phyloP scores from a whole-genome alignment of 2,888 invertebrate species.

The Phania funesta region DNA sequence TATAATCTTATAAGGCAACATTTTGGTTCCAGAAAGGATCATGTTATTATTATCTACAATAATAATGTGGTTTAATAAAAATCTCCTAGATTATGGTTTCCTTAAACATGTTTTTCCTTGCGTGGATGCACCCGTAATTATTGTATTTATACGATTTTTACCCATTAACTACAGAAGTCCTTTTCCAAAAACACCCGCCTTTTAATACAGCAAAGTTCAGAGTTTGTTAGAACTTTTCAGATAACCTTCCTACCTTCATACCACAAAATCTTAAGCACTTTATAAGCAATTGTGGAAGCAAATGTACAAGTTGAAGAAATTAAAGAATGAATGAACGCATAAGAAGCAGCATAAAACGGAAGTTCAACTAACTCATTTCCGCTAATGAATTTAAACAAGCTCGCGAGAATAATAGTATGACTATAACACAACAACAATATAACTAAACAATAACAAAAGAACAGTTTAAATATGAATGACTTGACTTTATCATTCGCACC shows the following conservation, averaged over 20 bases:
- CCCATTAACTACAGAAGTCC: too few species aligned
- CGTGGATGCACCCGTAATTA: too few species aligned
- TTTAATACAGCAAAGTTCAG: conserved; percentile 72
- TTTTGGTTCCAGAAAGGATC: too few species aligned
- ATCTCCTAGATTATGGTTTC: too few species aligned
- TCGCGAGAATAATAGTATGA: conserved; percentile 37
- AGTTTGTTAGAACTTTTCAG: not conserved
- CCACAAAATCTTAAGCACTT: conserved; percentile 15
- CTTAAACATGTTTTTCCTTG: too few species aligned
- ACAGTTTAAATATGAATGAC: conserved; percentile 35
- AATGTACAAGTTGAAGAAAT: conserved; percentile 41
- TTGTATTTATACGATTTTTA: too few species aligned
- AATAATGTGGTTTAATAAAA: too few species aligned
- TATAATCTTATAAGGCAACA: too few species aligned
- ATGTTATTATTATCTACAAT: too few species aligned
- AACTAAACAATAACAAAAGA: conserved; percentile 10
- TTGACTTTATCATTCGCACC: conserved; percentile 49
- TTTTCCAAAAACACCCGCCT: too few species aligned
- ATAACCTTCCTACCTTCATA: conserved; percentile 1
- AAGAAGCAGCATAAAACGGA: conserved; percentile 72
- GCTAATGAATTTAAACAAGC: conserved; percentile 71
- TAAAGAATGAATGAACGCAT: conserved; percentile 69
- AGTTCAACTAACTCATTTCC: conserved; percentile 79
- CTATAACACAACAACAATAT: conserved; percentile 29
- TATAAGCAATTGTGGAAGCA: conserved; percentile 39